Evolutionary conservation across 2,888 invertebrate species (phyloP), one percentile per base, ranked within the genome.

Genomic region (Tetranychus truncatus): DNA sequence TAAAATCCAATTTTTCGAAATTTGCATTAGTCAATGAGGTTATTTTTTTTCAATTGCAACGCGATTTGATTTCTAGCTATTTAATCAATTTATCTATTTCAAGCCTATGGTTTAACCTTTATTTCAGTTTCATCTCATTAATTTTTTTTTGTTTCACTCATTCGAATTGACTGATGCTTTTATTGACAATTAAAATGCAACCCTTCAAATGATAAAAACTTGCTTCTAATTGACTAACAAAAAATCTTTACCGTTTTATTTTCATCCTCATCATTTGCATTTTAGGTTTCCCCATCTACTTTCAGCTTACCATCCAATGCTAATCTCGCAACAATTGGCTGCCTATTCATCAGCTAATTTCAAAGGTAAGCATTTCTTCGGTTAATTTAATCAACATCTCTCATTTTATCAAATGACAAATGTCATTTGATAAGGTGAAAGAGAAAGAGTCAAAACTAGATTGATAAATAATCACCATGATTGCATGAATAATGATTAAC

Each of bases 261-360:
- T 34, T 34, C 34, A 34, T 34, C 34, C 34, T 34, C 55, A 55
- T 55, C 55, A 55, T 55, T 55, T 55, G 55, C 55, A 55, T 55
- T 24, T 24, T 21, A 72, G 73, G 34, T 66, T 73, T 66, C 73
- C 73, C 55, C 73, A 73, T 24, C 24, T 73, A 20, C 20, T 69
- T 20, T 69, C 69, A 69, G 69, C 69, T 24, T 69, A 69, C 20
- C 69, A 73, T 73, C 78, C 78, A 66, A 76, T 78, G 76, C 78
- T 78, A 71, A 76, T 78, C 20, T 77, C 78, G 11, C 78, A 77
- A 74, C 78, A 78, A 45, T 74, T 78, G 44, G 86, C 88, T 74
- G 91, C 91, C 80, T 91, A 91, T 8, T 86, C 92, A 80, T 92
- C 92, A 83, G 88, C 90, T 75, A 69, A 69, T 69, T 85, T 91